Conservation (phyloP, 2,797 vertebrate species). For the Todus mexicanus region DNA sequence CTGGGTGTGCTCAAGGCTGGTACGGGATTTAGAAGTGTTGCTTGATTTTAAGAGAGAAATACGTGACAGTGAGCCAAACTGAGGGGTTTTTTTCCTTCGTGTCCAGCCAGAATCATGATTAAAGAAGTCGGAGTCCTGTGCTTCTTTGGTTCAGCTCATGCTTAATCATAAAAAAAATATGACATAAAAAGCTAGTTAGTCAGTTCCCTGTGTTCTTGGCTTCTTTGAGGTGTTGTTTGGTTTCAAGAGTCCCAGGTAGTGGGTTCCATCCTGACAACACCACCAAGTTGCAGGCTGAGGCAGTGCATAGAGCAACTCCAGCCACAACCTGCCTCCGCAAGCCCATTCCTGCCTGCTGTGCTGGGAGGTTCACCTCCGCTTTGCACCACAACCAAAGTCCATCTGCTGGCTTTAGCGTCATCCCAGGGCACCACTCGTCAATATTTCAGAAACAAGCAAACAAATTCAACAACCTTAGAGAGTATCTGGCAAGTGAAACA, state of each 20-base stretch:
- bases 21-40: not conserved
- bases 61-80: not conserved
- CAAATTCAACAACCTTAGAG: not conserved
- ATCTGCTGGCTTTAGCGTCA: not conserved
- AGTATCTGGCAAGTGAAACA: not conserved
- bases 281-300: not conserved
- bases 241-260: not conserved
- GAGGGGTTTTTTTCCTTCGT: not conserved
- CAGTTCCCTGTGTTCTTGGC: not conserved
- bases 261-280: not conserved
- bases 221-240: not conserved
- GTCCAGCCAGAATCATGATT: not conserved
- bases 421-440: not conserved
- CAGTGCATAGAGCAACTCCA: not conserved
- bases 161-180: not conserved
- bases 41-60: not conserved
- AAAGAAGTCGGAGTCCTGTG: not conserved
- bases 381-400: fast-evolving
- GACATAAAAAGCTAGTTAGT: not conserved
- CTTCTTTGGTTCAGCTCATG: not conserved
- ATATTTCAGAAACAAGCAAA: not conserved
- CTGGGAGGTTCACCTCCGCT: not conserved
- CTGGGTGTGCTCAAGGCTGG: not conserved
- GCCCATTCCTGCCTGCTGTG: not conserved
- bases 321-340: not conserved